Conservation (phyloP, 2,797 vertebrate species). For the Loriculus beryllinus region DNA sequence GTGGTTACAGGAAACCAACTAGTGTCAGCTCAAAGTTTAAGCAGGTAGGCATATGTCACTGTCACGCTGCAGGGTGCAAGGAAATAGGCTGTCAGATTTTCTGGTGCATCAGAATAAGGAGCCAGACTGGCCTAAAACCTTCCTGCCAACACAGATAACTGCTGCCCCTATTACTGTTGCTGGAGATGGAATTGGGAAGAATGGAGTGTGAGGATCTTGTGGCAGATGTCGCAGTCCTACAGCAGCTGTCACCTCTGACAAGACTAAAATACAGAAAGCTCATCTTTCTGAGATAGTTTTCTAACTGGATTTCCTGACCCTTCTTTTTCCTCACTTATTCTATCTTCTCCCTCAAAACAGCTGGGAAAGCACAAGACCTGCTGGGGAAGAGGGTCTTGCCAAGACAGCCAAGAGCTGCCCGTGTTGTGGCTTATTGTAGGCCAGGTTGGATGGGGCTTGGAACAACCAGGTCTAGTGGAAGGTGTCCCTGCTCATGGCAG, state of each 20-base stretch:
- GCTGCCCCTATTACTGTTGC: background rate
- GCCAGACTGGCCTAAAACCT: background rate
- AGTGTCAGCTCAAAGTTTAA: background rate
- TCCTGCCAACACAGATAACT: background rate
- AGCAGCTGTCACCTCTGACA: background rate
- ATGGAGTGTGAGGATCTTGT: background rate
- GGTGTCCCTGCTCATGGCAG: background rate
- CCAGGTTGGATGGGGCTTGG: background rate
- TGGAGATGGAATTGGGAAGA: background rate
- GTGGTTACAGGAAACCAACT: background rate
- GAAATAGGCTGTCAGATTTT: background rate
- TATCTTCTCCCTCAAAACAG: background rate
- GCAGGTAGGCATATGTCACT: background rate
- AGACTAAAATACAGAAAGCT: background rate
- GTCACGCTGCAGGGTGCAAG: background rate
- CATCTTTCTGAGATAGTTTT: background rate
- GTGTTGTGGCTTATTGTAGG: background rate
- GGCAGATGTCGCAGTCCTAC: background rate
- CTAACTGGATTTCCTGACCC: background rate
- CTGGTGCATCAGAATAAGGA: background rate
- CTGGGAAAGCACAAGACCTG: background rate
- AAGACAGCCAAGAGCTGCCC: background rate
- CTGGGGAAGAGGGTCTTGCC: background rate
- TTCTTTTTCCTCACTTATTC: background rate
- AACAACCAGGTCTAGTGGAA: background rate